phyloP scores from a whole-genome alignment of 2,888 invertebrate genomes.

The Cryptophagus acutangulus region DNA sequence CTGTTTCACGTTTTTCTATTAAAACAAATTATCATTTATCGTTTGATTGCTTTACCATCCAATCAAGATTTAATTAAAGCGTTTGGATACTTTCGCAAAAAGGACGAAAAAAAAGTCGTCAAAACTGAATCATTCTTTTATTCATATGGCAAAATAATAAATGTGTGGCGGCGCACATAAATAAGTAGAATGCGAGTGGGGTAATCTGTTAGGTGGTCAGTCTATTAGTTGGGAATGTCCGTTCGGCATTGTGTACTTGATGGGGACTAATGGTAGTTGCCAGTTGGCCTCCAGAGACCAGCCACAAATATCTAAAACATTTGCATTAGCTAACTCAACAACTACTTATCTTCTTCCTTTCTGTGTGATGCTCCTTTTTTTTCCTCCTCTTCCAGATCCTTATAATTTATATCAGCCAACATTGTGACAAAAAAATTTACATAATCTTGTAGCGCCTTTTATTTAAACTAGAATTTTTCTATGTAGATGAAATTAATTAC shows the following conservation, averaged over 20 bases:
- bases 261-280: slow-evolving; percentile 41
- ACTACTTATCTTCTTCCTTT: slow-evolving; percentile 24
- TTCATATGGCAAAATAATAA: slow-evolving; percentile 38
- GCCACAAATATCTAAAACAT: slow-evolving; percentile 42
- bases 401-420: too few relatives aligned
- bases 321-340: slow-evolving; percentile 34
- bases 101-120: too few relatives aligned
- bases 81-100: too few relatives aligned
- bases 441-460: too few relatives aligned
- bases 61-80: too few relatives aligned
- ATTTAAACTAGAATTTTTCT: too few relatives aligned
- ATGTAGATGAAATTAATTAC: too few relatives aligned
- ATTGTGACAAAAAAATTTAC: too few relatives aligned
- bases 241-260: slow-evolving; percentile 43
- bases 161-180: slow-evolving; percentile 40
- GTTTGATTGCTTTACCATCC: too few relatives aligned
- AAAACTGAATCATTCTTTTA: too few relatives aligned
- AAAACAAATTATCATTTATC: too few relatives aligned
- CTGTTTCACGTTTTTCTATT: slow-evolving; percentile 3
- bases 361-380: too few relatives aligned
- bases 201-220: slow-evolving; percentile 46
- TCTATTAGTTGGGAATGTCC: slow-evolving; percentile 46
- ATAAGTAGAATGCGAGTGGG: slow-evolving; percentile 42
- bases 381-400: slow-evolving; percentile 32
- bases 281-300: slow-evolving; percentile 34